Percentiles rank a stretch among this genome's conserved stretches.
phyloP scores from a whole-genome alignment of 2,113 vertebrate species.

The Apteryx mantelli region DNA sequence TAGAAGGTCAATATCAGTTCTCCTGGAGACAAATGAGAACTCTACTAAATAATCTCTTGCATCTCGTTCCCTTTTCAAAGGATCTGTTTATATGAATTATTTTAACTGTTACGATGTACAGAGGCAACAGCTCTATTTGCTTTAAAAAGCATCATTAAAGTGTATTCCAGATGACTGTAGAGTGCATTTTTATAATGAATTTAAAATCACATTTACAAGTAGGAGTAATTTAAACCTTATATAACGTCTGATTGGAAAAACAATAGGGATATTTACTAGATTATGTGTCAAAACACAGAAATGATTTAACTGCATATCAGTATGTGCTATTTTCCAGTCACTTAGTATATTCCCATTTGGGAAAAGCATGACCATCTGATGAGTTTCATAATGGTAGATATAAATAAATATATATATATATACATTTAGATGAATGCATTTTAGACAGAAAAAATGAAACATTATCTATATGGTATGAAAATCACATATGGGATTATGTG shows the following conservation, averaged over 20 bases:
- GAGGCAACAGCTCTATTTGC: not conserved
- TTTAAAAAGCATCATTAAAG: not conserved
- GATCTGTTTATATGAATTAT: not conserved
- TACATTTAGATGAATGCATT: not conserved
- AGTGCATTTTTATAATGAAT: not conserved
- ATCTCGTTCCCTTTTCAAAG: fast-evolving
- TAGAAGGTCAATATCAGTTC: not conserved
- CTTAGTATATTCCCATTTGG: not conserved
- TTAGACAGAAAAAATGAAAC: not conserved
- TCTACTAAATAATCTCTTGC: not conserved
- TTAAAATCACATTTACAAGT: not conserved
- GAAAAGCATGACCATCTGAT: not conserved
- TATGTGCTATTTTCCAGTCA: not conserved
- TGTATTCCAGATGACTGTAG: not conserved
- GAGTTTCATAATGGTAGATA: not conserved
- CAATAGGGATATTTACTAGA: not conserved
- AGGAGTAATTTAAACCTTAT: not conserved
- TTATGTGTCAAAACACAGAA: not conserved
- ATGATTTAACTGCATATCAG: not conserved
- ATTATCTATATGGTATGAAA: not conserved
- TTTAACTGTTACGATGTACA: not conserved
- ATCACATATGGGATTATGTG: not conserved
- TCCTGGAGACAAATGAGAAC: not conserved
- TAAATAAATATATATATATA: not conserved
- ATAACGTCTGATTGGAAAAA: not conserved